These are phyloP conservation scores for Gibbula magus DNA, from an alignment of 2,888 invertebrate genomes.

Conservation along the genomic window DNA sequence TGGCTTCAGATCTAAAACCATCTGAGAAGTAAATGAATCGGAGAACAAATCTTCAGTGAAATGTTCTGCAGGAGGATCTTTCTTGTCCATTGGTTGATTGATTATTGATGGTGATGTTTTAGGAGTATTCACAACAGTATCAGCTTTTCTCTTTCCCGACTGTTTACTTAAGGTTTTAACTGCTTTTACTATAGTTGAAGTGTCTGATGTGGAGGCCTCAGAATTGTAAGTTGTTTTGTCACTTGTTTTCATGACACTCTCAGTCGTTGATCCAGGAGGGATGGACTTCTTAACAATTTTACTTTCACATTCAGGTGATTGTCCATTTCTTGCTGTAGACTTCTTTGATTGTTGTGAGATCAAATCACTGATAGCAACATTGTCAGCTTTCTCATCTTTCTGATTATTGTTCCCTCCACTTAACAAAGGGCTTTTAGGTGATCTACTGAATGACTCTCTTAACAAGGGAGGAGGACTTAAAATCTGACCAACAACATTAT, in stretches of 20 bases:
- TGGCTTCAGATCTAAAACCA: not conserved
- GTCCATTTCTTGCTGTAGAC: not conserved
- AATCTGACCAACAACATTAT: not conserved
- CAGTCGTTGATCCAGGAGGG: no score
- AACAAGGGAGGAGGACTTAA: slow-evolving; percentile 10
- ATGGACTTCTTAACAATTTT: no score
- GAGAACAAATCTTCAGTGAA: slow-evolving; percentile 19
- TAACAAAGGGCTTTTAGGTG: not conserved
- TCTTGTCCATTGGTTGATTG: not conserved
- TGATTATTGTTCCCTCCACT: not conserved
- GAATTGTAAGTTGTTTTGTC: no score
- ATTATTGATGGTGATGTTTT: not conserved
- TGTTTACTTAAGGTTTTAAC: not conserved
- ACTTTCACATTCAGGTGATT: no score
- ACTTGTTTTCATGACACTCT: no score
- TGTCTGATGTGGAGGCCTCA: not conserved
- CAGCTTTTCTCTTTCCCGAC: not conserved
- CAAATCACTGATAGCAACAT: not conserved
- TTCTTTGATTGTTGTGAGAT: not conserved
- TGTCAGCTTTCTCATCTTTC: not conserved
- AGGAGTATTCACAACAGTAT: not conserved
- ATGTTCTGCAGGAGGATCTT: not conserved
- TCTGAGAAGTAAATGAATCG: slow-evolving; percentile 11
- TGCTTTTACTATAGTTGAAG: no score
- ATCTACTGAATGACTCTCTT: not conserved